Percentiles rank a stretch among this genome's conserved stretches.
Evolutionary conservation across 2,113 vertebrate genomes (phyloP).

Genomic region (Gnathonemus echidnorhynchus): DNA sequence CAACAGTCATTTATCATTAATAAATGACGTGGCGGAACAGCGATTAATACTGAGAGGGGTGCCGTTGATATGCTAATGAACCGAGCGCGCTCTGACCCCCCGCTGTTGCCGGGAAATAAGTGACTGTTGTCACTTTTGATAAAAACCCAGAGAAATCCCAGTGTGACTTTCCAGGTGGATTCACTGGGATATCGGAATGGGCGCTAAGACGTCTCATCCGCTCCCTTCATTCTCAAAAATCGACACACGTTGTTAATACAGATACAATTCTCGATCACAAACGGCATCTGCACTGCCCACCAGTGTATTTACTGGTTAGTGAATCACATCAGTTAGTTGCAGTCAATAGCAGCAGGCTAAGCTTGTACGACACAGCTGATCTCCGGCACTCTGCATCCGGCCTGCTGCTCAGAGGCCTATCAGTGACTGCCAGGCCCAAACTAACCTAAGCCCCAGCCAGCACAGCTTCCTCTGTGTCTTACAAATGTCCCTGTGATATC

Average conservation of each 20-base stretch:
- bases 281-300: neutral
- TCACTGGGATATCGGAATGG: neutral
- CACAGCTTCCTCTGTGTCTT: neutral
- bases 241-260: neutral
- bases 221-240: neutral
- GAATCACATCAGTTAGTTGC: neutral
- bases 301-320: neutral
- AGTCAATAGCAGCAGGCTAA: neutral
- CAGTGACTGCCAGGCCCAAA: neutral
- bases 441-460: neutral
- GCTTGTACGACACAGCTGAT: neutral
- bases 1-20: neutral
- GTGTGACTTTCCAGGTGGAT: neutral
- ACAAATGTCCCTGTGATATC: neutral
- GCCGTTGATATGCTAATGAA: conserved; percentile 7
- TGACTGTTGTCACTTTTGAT: conserved; percentile 6
- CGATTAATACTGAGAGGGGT: neutral
- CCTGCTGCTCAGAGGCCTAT: neutral
- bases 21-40: neutral
- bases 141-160: neutral
- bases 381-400: neutral
- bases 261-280: neutral
- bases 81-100: neutral
- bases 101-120: neutral
- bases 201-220: neutral